Conservation (phyloP, 1,140 invertebrate species). For the Euwallacea fornicatus region DNA sequence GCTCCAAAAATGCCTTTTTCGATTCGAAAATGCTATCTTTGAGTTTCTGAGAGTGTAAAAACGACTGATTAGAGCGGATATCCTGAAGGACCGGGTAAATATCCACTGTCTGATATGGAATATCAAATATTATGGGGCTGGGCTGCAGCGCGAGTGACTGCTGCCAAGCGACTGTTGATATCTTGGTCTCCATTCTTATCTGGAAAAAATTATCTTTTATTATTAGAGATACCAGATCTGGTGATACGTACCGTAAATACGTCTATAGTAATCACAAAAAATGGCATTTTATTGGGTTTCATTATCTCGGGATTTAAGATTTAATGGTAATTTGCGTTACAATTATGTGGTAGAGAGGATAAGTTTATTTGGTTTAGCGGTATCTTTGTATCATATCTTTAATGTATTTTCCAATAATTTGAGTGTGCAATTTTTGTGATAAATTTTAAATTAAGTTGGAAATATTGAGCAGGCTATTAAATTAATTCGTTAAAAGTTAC, state of each 20-base stretch:
- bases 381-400: neutral
- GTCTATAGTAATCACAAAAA: too few species aligned
- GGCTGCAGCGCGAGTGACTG: constrained; percentile 36
- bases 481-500: too few species aligned
- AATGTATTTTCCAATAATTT: too few species aligned
- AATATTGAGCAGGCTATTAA: too few species aligned
- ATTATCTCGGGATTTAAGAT: too few species aligned
- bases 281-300: too few species aligned
- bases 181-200: constrained; percentile 40
- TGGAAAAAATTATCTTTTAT: constrained; percentile 26
- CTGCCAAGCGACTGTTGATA: constrained; percentile 41
- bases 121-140: constrained; percentile 23
- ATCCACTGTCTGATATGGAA: constrained; percentile 17
- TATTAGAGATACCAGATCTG: neutral
- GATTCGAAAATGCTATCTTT: constrained; percentile 41
- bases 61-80: constrained; percentile 36
- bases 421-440: too few species aligned
- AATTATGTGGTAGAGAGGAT: too few species aligned
- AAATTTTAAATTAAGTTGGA: too few species aligned
- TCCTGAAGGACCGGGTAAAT: constrained; percentile 14
- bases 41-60: constrained; percentile 41
- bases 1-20: constrained; percentile 40
- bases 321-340: too few species aligned
- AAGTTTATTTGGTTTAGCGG: too few species aligned
- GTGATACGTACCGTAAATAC: too few species aligned